Evolutionary conservation across 2,888 invertebrate species (phyloP), one percentile per base, ranked within the genome.

Genomic region (Tetrapedia diversipes): DNA sequence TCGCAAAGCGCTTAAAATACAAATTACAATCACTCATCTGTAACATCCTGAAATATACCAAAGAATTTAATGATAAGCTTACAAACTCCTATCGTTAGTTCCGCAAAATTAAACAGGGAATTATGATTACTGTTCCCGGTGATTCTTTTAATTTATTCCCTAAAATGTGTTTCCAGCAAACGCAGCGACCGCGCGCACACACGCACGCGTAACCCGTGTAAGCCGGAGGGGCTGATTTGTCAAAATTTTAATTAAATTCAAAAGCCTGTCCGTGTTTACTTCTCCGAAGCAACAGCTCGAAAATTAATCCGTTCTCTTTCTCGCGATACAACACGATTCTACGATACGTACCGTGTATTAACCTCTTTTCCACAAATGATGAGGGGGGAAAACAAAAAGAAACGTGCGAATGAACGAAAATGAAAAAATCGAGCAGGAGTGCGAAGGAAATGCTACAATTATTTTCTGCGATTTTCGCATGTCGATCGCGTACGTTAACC

Each of bases 401-500:
- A n/a, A n/a, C 1, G 14, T 0, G 22, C n/a, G 1, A 39, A 7
- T 3, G 16, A 27, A 16, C 14, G n/a, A 10, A 16, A 27, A 39
- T 6, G 19, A 8, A 6, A 59, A 29, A 32, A n/a, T 8, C 8
- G n/a, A 29, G 1, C 2, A 10, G 16, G 4, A 6, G 27, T 16
- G 10, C 32, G 3, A 41, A 10, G 16, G 24, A 56, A 32, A 49
- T 43, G 19, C 41, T 29, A 19, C 34, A 29, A 43, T 37, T 57
- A 54, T 63, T 63, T 51, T 51, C 32, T 65, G 45, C 29, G 34
- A 22, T 37, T 73, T 24, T 45, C 32, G 61, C 82, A 77, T 77
- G 80, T 81, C 53, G 57, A 45, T n/a, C 53, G 65, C 80, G 70
- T 82, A n/a, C n/a, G n/a, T n/a, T n/a, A n/a, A n/a, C n/a, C n/a